Evolutionary conservation across 2,797 vertebrate genomes (phyloP), one percentile per base, ranked within the genome.

Genomic region (Schizopygopsis malacanthus): DNA sequence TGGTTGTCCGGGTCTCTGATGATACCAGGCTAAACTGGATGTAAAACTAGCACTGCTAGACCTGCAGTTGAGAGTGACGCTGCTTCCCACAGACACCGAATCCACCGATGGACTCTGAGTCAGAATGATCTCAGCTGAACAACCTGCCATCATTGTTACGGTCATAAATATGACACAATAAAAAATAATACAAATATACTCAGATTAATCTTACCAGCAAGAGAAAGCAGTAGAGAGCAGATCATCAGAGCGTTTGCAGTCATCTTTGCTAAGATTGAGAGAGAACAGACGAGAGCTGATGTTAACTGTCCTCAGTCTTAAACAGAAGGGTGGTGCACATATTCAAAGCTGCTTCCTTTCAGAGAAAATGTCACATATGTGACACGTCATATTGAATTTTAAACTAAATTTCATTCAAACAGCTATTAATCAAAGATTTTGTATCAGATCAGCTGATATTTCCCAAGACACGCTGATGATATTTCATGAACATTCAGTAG

Each of bases 101-200:
- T 90, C 91, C 92, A 90, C 91, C 89, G 90, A 91, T 85, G 85
- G 87, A 85, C 28, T 50, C 43, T 77, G 28, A 33, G 28, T 33
- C 28, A 33, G 28, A 33, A 33, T 33, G 28, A 33, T 33, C 28
- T 33, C 73, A 37, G 47, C 73, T 12, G 54, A 77, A 77, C 73
- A 22, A 56, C 73, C 73, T 77, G 73, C 50, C n/a, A 13, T 20
- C 47, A 76, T 33, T 33, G 15, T 50, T 75, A 76, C 73, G 37
- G 25, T 52, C 70, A 76, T 37, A 76, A n/a, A 76, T 5, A 54
- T 43, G 6, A 16, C 28, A 28, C 28, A 28, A 28, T 28, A 28
- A 28, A 28, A 28, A 28, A 28, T 28, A 28, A 28, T 28, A 28
- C 28, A 28, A 28, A 28, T 28, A 28, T 28, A 28, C 2, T 28